Base-by-base conservation (phyloP, 2,797 vertebrate species). In the Sebastes umbrosus region DNA sequence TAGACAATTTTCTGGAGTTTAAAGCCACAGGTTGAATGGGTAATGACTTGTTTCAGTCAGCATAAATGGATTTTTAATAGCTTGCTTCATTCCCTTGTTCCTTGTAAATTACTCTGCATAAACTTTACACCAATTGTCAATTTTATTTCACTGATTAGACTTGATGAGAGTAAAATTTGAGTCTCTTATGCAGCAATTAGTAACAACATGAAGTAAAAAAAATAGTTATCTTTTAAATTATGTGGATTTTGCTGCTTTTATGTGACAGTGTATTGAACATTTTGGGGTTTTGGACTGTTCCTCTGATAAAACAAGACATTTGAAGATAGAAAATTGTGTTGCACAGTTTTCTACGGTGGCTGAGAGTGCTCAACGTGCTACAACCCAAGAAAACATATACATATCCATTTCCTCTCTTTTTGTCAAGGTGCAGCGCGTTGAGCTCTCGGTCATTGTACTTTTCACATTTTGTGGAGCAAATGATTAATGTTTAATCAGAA, bases 141-240 rank as follows among this genome's bases (percentile, higher is more conserved):
- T 75, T 79, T 77, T 8, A 55, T 36, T 63, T 65, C n/a, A 8
- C 18, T 59, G 20, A 57, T 66, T 80, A 31, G 27, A 64, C 69
- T 52, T 43, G 14, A 52, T 46, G 7, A 43, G 18, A 62, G n/a
- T 43, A 2, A 18, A n/a, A 73, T 63, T 11, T 65, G 12, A 14
- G 1, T 13, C 7, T 64, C 13, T 69, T 3, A 11, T 54, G 39
- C 16, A 43, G 16, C 12, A 52, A 50, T 50, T 59, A 59, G 39
- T 60, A 18, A 67, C 39, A 52, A 34, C 55, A 20, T 46, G 18
- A 75, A 7, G 36, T 43, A 3, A 9, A 20, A 14, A 18, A 57
- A 25, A 50, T 10, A 8, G n/a, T 58, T 2, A 29, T 20, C 3
- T 18, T 55, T 6, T 52, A 20, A 25, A 14, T 24, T 25, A 8